Evolutionary conservation across 2,113 vertebrate genomes (phyloP), one percentile per base, ranked within the genome.

Genomic region (Erinaceus europaeus): DNA sequence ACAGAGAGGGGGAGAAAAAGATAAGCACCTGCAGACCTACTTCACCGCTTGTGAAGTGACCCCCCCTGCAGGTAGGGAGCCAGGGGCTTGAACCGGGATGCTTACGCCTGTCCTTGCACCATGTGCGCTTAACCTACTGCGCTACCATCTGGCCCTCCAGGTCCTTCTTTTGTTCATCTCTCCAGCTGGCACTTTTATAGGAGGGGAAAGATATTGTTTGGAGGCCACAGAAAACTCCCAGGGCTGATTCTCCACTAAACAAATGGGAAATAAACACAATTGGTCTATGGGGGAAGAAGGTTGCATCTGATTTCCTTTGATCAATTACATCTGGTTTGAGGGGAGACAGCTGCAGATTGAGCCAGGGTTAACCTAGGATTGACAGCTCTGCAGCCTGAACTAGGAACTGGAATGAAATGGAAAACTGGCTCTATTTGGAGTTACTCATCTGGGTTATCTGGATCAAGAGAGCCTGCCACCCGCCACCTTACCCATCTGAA

Each of bases 401-500:
- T 8, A 57, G 55, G 53, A 61, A 52, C 13, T 20, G 1, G 13
- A 55, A 75, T 64, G n/a, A n/a, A 42, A 46, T 40, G 83, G 88
- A 81, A 55, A 90, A 86, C 68, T 34, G 50, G 32, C 34, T 90
- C 78, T 36, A 42, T 32, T 5, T 34, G 72, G 84, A 38, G 68
- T 75, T 6, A 2, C 21, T 0, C n/a, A 3, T 71, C 68, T 79
- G 68, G 74, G 86, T 68, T 42, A 77, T 74, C 71, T 64, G 61
- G 55, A 86, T 73, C 91, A 88, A 15, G 4, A 34, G 3, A 78
- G 74, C 55, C 85, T 36, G 86, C 68, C 25, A 14, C 53, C 55
- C n/a, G n/a, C n/a, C n/a, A n/a, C n/a, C n/a, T n/a, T 4, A 57
- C 17, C 29, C 0, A 0, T 52, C 65, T 25, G 61, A 38, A 67